Base-by-base conservation (phyloP, 2,888 invertebrate genomes). In the Hypena proboscidalis region DNA sequence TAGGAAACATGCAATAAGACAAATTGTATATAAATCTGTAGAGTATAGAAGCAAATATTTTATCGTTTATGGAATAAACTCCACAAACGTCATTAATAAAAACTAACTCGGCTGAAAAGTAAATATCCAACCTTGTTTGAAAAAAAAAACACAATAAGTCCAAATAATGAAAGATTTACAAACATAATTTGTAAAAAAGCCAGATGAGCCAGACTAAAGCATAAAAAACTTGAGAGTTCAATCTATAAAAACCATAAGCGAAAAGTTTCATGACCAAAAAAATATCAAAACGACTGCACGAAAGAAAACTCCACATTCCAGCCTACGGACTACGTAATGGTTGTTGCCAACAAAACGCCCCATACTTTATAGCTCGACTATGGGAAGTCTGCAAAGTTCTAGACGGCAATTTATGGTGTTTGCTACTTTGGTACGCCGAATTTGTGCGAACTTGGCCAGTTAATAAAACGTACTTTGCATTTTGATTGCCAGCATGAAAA, bases 341-440 rank as follows among this genome's bases (percentile, higher is more conserved):
- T 23, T 43, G 43, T 56, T 36, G 33, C 45, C 55, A 62, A 59
- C 63, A 46, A 61, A 55, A 59, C 50, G n/a, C n/a, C 48, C 51
- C 55, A 65, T 64, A 41, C 59, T 68, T 73, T 72, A 71, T 62
- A 43, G 53, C 35, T 37, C 26, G 48, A 46, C 52, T 41, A 43
- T 45, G 33, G 58, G 50, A 72, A 72, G 70, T 81, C 83, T 81
- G 76, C 68, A 43, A 81, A 83, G 77, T 82, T 82, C 52, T 61
- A 65, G 46, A 46, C 53, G 54, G 63, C 53, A 74, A 70, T 71
- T 70, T 68, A 67, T 66, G 62, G 69, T 70, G 72, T 73, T 76
- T 65, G 67, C 66, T 65, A 62, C 60, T 72, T 67, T 34, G 42
- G 14, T 41, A 43, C 46, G 60, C 63, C 65, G 71, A 71, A 63